Evolutionary conservation across 1,140 invertebrate species (phyloP).

Genomic region (Orussus abietinus): DNA sequence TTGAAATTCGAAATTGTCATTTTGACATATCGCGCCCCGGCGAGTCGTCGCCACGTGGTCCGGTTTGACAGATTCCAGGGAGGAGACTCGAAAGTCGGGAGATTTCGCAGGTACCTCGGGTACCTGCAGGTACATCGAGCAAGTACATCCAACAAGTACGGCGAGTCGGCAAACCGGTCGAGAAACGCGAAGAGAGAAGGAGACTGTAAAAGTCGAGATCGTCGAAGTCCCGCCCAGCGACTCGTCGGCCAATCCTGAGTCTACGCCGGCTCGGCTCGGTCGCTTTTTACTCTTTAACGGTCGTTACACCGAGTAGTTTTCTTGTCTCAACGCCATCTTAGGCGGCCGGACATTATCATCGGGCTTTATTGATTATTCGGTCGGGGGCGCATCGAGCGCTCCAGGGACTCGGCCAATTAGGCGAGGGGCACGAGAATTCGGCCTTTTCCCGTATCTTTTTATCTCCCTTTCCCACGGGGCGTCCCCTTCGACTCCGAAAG

Average conservation of each 20-base stretch:
- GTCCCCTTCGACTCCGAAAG: no score
- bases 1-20: no score
- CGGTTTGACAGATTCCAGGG: no score
- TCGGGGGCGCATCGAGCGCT: no score
- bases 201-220: conserved; percentile 37
- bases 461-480: no score
- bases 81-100: no score
- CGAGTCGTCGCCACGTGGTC: no score
- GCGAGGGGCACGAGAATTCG: no score
- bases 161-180: conserved; percentile 12
- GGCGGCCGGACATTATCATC: conserved; percentile 33
- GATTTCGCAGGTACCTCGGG: no score
- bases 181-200: conserved; percentile 16
- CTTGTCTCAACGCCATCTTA: conserved; percentile 48
- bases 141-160: background rate
- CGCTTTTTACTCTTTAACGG: conserved; percentile 27
- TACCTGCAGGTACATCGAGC: background rate
- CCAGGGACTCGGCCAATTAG: no score
- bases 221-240: conserved; percentile 37
- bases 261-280: conserved; percentile 11
- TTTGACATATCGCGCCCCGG: no score
- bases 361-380: conserved; percentile 33
- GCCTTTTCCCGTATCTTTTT: no score
- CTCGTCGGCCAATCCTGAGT: conserved; percentile 33
- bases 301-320: conserved; percentile 33